Percentiles rank a stretch among this genome's conserved stretches.
These are phyloP conservation scores for Pseudochaenichthys georgianus DNA, from an alignment of 2,797 vertebrate genomes.

Conservation along the genomic window DNA sequence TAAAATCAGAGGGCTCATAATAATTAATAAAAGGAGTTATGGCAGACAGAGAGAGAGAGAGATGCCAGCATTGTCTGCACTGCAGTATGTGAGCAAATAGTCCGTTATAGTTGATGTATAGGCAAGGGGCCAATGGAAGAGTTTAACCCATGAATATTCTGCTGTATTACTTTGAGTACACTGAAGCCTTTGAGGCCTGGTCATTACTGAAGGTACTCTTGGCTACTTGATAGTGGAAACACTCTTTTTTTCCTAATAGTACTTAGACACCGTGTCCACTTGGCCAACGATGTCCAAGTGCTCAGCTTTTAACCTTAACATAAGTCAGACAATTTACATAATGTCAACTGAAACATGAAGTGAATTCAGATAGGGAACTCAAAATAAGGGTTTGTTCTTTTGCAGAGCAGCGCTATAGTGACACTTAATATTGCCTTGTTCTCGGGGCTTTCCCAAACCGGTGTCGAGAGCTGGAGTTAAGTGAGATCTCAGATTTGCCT, in stretches of 20 bases:
- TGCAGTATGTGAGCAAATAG: slow-evolving; percentile 43
- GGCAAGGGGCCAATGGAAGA: slow-evolving; percentile 25
- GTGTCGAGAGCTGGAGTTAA: too few relatives aligned
- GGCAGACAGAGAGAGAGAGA: slow-evolving; percentile 11
- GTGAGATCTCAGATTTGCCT: too few relatives aligned
- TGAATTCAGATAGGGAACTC: background rate
- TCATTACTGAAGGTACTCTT: slow-evolving; percentile 25
- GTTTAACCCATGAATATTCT: slow-evolving; percentile 39
- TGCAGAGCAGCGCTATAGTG: background rate
- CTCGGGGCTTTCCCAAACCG: background rate
- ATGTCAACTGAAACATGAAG: background rate
- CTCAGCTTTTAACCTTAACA: background rate
- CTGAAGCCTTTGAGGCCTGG: slow-evolving; percentile 19
- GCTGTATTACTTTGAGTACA: slow-evolving; percentile 11
- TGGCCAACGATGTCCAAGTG: background rate
- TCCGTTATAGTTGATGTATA: slow-evolving; percentile 32
- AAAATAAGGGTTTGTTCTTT: background rate
- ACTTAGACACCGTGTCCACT: background rate
- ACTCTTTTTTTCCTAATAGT: background rate
- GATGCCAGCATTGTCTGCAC: slow-evolving; percentile 25
- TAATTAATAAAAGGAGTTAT: slow-evolving; percentile 19
- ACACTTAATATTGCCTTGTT: background rate
- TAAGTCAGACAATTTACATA: background rate
- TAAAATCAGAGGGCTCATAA: slow-evolving; percentile 15
- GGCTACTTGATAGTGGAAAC: too few relatives aligned